Evolutionary conservation across 2,888 invertebrate genomes (phyloP).

Genomic region (Chymomyza procnemis): DNA sequence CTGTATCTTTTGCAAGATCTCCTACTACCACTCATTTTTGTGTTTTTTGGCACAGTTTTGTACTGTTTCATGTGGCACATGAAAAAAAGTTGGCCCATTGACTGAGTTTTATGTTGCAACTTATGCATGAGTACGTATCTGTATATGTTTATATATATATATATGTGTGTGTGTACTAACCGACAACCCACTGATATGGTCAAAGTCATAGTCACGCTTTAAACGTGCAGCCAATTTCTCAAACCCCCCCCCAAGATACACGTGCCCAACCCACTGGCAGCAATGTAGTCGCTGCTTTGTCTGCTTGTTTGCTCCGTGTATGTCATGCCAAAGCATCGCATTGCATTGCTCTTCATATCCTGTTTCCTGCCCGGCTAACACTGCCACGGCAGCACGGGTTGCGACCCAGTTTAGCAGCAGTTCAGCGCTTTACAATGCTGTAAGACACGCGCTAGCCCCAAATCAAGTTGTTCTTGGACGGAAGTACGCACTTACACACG

Average conservation of each 20-base stretch:
- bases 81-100: background rate
- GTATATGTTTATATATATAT: background rate
- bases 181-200: background rate
- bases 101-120: background rate
- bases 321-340: background rate
- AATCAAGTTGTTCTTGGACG: conserved; percentile 4
- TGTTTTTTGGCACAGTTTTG: background rate
- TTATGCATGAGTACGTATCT: background rate
- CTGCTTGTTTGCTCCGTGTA: background rate
- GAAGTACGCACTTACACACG: background rate
- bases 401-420: background rate
- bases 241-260: too few relatives aligned
- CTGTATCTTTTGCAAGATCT: background rate
- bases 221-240: background rate
- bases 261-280: background rate
- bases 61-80: background rate
- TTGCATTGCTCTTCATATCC: background rate
- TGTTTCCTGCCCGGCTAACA: background rate
- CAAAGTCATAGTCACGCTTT: background rate
- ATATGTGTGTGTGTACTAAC: background rate
- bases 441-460: conserved; percentile 1
- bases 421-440: background rate
- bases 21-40: background rate
- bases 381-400: background rate
- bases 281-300: background rate